phyloP scores from a whole-genome alignment of 2,888 invertebrate species.

The Aspidapion aeneum region DNA sequence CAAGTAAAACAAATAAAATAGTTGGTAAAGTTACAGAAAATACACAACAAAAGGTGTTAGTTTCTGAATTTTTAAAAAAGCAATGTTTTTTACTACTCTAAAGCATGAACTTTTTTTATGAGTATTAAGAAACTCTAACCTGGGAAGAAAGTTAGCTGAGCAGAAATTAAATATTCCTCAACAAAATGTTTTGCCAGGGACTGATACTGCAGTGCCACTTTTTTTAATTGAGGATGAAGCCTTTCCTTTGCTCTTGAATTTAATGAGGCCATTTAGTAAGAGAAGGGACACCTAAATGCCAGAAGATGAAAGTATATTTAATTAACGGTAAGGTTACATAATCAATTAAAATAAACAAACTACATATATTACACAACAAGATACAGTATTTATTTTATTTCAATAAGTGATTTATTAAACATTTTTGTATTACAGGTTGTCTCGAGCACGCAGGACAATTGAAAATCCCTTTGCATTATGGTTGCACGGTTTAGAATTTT shows the following conservation, averaged over 20 bases:
- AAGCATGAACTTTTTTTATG: not conserved
- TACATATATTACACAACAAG: not conserved
- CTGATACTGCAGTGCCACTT: not conserved
- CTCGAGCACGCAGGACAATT: not conserved
- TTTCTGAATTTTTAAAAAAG: not conserved
- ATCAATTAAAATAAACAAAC: not conserved
- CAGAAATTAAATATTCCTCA: not conserved
- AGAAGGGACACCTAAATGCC: not conserved
- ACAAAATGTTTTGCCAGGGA: not conserved
- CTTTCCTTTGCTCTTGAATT: not conserved
- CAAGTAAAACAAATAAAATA: too few relatives aligned
- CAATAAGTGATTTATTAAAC: not conserved
- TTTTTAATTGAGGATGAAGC: slow-evolving; percentile 1
- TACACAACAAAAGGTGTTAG: not conserved
- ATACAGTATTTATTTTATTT: not conserved
- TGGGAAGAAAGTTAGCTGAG: not conserved
- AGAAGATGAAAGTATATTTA: not conserved
- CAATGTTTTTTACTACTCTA: not conserved
- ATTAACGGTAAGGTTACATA: slow-evolving; percentile 1
- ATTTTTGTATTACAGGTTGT: not conserved
- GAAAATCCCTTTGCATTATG: slow-evolving; percentile 3
- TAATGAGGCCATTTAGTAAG: slow-evolving; percentile 4
- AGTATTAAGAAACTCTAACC: not conserved
- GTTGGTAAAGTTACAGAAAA: not conserved
- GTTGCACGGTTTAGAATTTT: slow-evolving; percentile 1